Base-by-base conservation (phyloP, 1,140 invertebrate genomes). In the Nephotettix cincticeps region DNA sequence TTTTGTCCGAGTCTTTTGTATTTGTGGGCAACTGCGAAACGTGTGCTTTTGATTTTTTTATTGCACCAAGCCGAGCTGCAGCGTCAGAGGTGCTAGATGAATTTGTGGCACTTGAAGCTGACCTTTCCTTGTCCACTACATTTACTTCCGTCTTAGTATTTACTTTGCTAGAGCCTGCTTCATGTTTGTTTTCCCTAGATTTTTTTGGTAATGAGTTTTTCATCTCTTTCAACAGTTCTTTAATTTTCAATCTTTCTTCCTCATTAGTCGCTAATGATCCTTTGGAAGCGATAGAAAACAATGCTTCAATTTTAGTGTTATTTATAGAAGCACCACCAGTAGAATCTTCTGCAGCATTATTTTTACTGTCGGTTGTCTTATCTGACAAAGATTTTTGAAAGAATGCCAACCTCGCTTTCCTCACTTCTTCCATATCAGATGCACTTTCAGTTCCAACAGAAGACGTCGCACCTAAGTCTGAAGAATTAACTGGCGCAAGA, bases 171-270 rank as follows among this genome's bases (percentile, higher is more conserved):
- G 54, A 27, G 4, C 51, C 51, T 56, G 32, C 40, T 17, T 17
- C 61, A 11, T 27, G 17, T 25, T 51, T 21, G 64, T 75, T 77
- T 0, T 74, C 67, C 30, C 79, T 79, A 17, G 77, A 75, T 30
- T 83, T 75, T 76, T 88, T 87, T 1, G 87, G 84, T 71, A 89
- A 75, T n/a, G 86, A 87, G 76, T 88, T 84, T 75, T 89, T 88
- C 86, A 89, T 88, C 76, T 88, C 86, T 74, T 87, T 88, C 69
- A 89, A 73, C 83, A 88, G 86, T 75, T 88, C 86, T 72, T 84
- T 87, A 25, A 89, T 76, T 77, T 84, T 85, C 36, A 79, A 77
- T 71, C 80, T 79, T 76, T 85, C 86, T 76, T 87, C 83, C 43
- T 81, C 81, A 17, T 79, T 74, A 0, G 74, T 77, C 19, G 80